Evolutionary conservation across 2,113 vertebrate genomes (phyloP).

Genomic region (Choloepus hoffmanni): DNA sequence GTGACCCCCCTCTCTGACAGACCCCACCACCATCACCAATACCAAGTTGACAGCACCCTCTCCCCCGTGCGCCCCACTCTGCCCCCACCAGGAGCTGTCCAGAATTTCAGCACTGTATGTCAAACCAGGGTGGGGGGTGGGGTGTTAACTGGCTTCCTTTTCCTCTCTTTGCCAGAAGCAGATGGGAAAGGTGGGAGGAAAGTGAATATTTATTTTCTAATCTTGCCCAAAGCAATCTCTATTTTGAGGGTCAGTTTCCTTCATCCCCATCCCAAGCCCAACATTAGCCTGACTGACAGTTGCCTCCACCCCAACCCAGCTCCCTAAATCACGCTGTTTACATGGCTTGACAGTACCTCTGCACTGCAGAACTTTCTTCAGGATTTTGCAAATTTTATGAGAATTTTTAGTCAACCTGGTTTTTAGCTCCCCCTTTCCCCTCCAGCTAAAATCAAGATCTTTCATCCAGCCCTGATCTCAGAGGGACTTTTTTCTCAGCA

Average conservation of each 20-base stretch:
- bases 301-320: neutral
- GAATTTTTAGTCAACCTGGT: constrained; percentile 77
- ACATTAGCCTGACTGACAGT: constrained; percentile 48
- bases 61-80: neutral
- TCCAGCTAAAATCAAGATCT: constrained; percentile 81
- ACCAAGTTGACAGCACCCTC: neutral
- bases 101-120: constrained; percentile 61
- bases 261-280: constrained; percentile 19
- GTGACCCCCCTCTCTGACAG: neutral
- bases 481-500: constrained; percentile 68
- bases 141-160: constrained; percentile 54
- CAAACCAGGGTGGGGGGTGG: neutral
- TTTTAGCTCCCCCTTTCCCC: constrained; percentile 74
- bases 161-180: constrained; percentile 72
- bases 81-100: neutral
- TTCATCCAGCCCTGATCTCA: constrained; percentile 81
- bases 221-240: constrained; percentile 76
- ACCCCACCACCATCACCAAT: neutral
- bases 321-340: constrained; percentile 66
- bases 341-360: neutral
- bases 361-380: constrained; percentile 77
- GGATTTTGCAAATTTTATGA: constrained; percentile 83
- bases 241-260: constrained; percentile 74
- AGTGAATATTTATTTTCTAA: constrained; percentile 74
- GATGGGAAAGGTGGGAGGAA: constrained; percentile 74